Conservation (phyloP, 2,797 vertebrate genomes). For the Prunella strophiata region DNA sequence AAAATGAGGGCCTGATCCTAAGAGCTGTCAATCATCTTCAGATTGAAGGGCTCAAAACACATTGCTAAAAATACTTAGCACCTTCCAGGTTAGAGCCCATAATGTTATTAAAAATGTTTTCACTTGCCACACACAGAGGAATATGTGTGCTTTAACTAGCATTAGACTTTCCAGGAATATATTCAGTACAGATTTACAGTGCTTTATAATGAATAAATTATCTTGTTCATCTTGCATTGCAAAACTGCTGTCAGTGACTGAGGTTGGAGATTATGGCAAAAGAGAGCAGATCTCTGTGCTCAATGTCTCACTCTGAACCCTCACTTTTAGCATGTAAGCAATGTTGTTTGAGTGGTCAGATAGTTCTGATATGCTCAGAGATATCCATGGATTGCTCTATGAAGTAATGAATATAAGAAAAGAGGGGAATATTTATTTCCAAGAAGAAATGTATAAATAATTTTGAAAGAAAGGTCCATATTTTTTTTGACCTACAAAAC, state of each 20-base stretch:
- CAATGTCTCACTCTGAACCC: not conserved
- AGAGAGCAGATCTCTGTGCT: not conserved
- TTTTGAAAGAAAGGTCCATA: not conserved
- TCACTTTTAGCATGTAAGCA: not conserved
- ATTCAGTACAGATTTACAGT: conserved; percentile 19
- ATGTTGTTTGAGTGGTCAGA: not conserved
- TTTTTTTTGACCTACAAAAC: not conserved
- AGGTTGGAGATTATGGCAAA: not conserved
- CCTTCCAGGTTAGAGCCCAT: conserved; percentile 26
- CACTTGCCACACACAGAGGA: not conserved
- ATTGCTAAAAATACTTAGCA: conserved; percentile 18
- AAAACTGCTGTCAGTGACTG: not conserved
- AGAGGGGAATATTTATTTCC: not conserved
- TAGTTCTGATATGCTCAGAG: not conserved
- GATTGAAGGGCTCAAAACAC: not conserved
- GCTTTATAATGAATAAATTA: conserved; percentile 26
- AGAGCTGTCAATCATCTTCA: not conserved
- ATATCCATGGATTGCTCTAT: not conserved
- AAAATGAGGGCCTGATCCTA: conserved; percentile 13
- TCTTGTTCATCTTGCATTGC: not conserved
- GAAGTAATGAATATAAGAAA: not conserved
- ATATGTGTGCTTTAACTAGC: not conserved
- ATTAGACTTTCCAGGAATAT: conserved; percentile 43
- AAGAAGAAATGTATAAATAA: not conserved
- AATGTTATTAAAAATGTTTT: conserved; percentile 29